Conservation (phyloP, 37 sponge, comb jelly and placozoan genomes). For the Aplysina aerophoba region DNA sequence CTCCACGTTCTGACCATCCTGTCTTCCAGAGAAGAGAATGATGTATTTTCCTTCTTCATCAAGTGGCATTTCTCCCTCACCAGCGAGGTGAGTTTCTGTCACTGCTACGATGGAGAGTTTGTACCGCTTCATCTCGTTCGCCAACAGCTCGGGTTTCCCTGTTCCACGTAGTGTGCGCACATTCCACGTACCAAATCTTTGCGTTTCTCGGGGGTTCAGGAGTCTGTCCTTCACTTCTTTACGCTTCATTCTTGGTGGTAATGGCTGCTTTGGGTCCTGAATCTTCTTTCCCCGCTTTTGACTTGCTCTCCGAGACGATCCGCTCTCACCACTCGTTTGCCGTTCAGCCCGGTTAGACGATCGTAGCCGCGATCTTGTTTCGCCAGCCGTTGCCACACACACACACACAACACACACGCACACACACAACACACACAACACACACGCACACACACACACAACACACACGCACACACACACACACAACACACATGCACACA, state of each 20-base stretch:
- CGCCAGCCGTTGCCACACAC: too few relatives aligned
- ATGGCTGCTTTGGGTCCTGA: too few relatives aligned
- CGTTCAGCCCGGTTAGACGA: too few relatives aligned
- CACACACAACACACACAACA: neutral
- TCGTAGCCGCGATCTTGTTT: too few relatives aligned
- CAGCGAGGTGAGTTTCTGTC: slow-evolving; percentile 21
- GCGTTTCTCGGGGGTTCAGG: slow-evolving; percentile 23
- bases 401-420: too few relatives aligned
- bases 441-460: neutral
- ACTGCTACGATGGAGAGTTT: slow-evolving; percentile 14
- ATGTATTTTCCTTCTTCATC: slow-evolving; percentile 15
- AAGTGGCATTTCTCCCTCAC: slow-evolving; percentile 20
- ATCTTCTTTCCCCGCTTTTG: too few relatives aligned
- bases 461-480: neutral
- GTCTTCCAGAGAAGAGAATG: slow-evolving; percentile 27
- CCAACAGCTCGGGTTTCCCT: slow-evolving; percentile 6
- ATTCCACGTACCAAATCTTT: slow-evolving; percentile 23
- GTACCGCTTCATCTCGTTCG: slow-evolving; percentile 23
- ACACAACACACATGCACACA: neutral
- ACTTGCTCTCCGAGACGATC: too few relatives aligned
- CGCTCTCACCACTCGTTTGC: too few relatives aligned
- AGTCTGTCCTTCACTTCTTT: slow-evolving; percentile 21
- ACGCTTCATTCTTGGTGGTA: too few relatives aligned
- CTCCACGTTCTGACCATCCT: neutral
- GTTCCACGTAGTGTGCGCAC: slow-evolving; percentile 8